Evolutionary conservation across 2,888 invertebrate genomes (phyloP).

Genomic region (Chironomus riparius): DNA sequence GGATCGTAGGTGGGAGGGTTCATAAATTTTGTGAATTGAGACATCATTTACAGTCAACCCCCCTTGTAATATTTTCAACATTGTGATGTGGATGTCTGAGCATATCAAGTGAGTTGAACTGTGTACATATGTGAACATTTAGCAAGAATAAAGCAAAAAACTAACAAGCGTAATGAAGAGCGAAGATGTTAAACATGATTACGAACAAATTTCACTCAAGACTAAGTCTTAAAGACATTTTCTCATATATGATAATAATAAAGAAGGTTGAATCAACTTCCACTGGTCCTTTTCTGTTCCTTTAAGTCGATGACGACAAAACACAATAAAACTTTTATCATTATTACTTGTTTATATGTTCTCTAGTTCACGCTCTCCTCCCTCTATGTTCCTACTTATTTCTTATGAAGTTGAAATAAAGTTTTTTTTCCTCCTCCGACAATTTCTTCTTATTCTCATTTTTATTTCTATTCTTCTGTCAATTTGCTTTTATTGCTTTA

Average conservation of each 20-base stretch:
- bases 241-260: neutral
- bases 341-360: conserved; percentile 25
- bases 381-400: neutral
- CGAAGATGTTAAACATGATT: neutral
- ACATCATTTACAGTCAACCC: too few relatives aligned
- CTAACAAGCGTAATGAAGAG: neutral
- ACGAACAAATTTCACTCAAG: neutral
- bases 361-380: neutral
- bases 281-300: too few relatives aligned
- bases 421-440: neutral
- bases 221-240: neutral
- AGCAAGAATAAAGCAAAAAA: neutral
- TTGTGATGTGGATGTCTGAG: too few relatives aligned
- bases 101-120: too few relatives aligned
- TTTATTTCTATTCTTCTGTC: neutral
- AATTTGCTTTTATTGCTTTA: conserved; percentile 24
- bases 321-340: conserved; percentile 24
- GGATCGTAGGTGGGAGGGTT: too few relatives aligned
- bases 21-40: too few relatives aligned
- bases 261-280: too few relatives aligned
- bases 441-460: neutral
- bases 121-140: neutral
- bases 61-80: too few relatives aligned
- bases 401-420: neutral
- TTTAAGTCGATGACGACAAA: neutral